Conservation (phyloP, 1,140 invertebrate species). For the Eriocheir sinensis region DNA sequence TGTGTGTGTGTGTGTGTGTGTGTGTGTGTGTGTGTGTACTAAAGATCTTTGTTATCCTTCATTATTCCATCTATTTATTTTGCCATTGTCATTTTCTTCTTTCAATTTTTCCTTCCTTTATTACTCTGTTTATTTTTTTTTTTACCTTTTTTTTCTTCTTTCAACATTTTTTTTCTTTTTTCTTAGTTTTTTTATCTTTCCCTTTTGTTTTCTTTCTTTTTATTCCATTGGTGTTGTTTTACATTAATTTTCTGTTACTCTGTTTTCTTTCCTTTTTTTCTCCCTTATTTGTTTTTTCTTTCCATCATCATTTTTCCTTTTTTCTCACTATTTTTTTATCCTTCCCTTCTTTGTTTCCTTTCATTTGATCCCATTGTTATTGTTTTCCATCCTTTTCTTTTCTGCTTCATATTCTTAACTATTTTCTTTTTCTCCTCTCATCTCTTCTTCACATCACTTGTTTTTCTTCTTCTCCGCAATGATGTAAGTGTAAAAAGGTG, state of each 20-base stretch:
- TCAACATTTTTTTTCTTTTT: not conserved
- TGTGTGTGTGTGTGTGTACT: not conserved
- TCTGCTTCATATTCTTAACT: no score
- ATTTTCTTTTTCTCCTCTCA: no score
- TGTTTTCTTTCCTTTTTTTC: not conserved
- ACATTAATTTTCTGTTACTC: no score
- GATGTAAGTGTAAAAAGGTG: no score
- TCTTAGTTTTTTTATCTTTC: not conserved
- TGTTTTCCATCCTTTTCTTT: not conserved
- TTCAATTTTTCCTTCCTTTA: not conserved
- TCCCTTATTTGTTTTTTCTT: not conserved
- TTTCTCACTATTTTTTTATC: no score
- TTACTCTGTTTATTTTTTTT: not conserved
- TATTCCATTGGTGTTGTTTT: no score
- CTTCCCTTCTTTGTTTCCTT: no score
- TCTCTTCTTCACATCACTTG: no score
- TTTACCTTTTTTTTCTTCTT: not conserved
- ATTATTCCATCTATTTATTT: not conserved
- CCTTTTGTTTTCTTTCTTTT: conserved; percentile 7
- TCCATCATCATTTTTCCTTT: not conserved
- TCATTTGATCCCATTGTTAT: not conserved
- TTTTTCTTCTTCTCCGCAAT: no score
- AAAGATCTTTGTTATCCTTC: not conserved
- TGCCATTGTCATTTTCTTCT: not conserved
- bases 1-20: conserved; percentile 14